phyloP scores from a whole-genome alignment of 2,888 invertebrate species.

The Drosophila lutescens region DNA sequence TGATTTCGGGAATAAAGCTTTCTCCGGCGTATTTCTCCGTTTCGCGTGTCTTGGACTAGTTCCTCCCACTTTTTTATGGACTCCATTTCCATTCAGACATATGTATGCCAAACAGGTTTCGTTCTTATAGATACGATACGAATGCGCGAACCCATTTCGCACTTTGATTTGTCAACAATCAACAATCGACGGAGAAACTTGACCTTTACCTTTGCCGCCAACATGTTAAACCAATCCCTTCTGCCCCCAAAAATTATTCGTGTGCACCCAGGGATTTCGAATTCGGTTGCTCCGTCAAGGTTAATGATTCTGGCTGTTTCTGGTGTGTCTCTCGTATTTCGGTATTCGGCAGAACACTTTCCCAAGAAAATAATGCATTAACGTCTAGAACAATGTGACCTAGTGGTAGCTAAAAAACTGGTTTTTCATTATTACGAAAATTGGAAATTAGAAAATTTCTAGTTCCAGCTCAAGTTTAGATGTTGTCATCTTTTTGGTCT shows the following conservation, averaged over 20 bases:
- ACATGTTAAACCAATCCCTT: slow-evolving; percentile 24
- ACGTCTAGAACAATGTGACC: not conserved
- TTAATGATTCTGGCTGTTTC: not conserved
- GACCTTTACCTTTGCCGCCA: slow-evolving; percentile 66
- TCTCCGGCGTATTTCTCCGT: slow-evolving; percentile 9
- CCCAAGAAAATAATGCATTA: not conserved
- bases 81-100: not conserved
- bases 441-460: too few relatives aligned
- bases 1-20: not conserved
- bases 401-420: not conserved
- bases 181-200: slow-evolving; percentile 58
- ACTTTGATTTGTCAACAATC: slow-evolving; percentile 54
- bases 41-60: slow-evolving; percentile 42
- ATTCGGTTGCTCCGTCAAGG: not conserved
- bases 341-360: not conserved
- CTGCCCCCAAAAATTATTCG: not conserved
- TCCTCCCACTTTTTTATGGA: slow-evolving; percentile 6
- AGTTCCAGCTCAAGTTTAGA: too few relatives aligned
- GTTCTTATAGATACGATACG: not conserved
- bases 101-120: slow-evolving; percentile 36
- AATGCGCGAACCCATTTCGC: slow-evolving; percentile 35
- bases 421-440: too few relatives aligned
- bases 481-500: too few relatives aligned
- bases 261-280: slow-evolving; percentile 1
- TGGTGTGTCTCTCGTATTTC: too few relatives aligned